Conservation (phyloP, 2,888 invertebrate species). For the Troides helena region DNA sequence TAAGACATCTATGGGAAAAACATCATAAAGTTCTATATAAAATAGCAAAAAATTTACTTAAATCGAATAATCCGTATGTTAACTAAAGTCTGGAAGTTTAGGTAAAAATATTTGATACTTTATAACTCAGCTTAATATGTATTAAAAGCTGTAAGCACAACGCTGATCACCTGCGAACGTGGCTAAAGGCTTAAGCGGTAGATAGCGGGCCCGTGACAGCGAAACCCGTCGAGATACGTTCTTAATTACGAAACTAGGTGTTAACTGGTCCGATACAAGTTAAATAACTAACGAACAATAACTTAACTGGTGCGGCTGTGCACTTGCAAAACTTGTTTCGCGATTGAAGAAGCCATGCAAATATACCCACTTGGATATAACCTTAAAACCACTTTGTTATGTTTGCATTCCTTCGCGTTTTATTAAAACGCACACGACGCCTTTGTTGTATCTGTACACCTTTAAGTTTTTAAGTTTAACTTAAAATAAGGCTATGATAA, state of each 20-base stretch:
- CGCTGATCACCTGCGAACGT: conserved; percentile 11
- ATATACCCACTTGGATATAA: conserved; percentile 6
- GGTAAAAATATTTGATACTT: too few species aligned
- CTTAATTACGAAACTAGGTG: conserved; percentile 32
- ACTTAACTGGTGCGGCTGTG: conserved; percentile 22
- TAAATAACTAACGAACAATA: conserved; percentile 29
- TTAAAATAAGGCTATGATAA: background rate
- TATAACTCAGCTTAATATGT: too few species aligned
- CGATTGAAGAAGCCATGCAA: conserved; percentile 23
- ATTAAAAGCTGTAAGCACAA: conserved; percentile 12
- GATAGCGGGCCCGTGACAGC: conserved; percentile 26
- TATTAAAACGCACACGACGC: background rate
- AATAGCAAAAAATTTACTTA: too few species aligned
- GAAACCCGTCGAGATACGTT: conserved; percentile 30
- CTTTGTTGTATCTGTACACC: background rate
- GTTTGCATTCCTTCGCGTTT: conserved; percentile 5
- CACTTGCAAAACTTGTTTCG: conserved; percentile 24
- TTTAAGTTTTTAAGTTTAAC: background rate
- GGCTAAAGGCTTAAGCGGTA: conserved; percentile 9
- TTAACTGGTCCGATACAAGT: conserved; percentile 26
- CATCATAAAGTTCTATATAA: too few species aligned
- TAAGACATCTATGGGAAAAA: too few species aligned
- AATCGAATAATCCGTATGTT: too few species aligned
- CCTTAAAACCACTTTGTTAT: conserved; percentile 16
- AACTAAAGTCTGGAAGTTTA: too few species aligned